phyloP scores from a whole-genome alignment of 2,113 vertebrate genomes.

The Microcebus jonahi region DNA sequence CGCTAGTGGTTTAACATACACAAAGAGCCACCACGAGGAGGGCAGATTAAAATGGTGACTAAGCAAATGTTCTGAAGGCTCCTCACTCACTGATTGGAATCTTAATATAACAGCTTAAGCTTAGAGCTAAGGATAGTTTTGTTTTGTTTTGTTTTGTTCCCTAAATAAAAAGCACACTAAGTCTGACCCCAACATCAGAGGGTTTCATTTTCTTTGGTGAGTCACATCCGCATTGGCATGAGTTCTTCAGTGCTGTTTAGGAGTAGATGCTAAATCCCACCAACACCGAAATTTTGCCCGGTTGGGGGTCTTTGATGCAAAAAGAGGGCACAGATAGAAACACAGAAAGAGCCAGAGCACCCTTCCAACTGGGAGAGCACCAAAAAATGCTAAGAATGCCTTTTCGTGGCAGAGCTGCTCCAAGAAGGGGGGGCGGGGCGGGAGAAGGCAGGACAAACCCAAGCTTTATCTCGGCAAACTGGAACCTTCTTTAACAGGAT shows the following conservation, averaged over 20 bases:
- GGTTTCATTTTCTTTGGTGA: neutral
- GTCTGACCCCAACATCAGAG: neutral
- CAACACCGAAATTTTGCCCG: neutral
- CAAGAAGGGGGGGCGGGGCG: no score
- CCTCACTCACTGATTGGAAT: neutral
- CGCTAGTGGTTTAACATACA: no score
- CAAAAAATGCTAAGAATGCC: neutral
- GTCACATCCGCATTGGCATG: neutral
- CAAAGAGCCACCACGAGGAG: fast-evolving
- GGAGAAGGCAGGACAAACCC: neutral
- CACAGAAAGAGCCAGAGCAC: neutral
- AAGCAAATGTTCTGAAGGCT: neutral
- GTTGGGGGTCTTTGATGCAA: neutral
- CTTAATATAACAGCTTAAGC: neutral
- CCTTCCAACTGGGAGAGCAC: neutral
- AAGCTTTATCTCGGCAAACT: neutral
- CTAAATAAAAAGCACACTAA: neutral
- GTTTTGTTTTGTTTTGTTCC: conserved; percentile 16
- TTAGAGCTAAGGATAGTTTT: conserved; percentile 8
- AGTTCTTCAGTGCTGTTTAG: neutral
- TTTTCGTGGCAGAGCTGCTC: neutral
- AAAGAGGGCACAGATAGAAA: neutral
- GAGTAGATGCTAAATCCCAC: neutral
- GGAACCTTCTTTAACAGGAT: neutral
- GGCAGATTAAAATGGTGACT: neutral